Base-by-base conservation (phyloP, 1,140 invertebrate genomes). In the Tetramorium alpestre region DNA sequence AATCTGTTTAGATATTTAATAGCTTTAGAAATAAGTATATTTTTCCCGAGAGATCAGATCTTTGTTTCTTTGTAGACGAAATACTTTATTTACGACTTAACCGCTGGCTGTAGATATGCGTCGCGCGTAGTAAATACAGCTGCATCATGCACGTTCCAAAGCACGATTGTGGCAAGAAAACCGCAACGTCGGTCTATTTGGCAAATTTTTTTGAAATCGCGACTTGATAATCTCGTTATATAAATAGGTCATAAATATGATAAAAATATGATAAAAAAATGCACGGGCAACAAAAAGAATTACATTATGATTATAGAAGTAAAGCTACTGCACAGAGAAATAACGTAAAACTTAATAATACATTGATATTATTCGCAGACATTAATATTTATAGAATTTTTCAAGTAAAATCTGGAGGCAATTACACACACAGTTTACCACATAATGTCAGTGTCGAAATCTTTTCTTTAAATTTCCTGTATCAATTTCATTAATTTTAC, bases 21-120 rank as follows among this genome's bases (percentile, higher is more conserved):
- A 13, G n/a, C 2, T 2, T 6, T 38, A 67, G 4, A 44, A 65
- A 65, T 41, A 41, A 67, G 4, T 6, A 7, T 22, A 10, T 44
- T 44, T 44, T 67, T 47, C 2, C 18, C n/a, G 5, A 38, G 3
- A 28, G 58, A 56, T 65, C 16, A 47, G n/a, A n/a, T n/a, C 1
- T 33, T 51, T 10, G 16, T 28, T 10, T 2, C 28, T 33, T 33
- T 51, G 16, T 33, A 33, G 25, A 0, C 18, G 0, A 16, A 56
- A 33, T 76, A 18, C 44, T 76, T 44, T 44, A 28, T 44, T 76
- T 60, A 11, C 33, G 22, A 58, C 44, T 76, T 18, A 60, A 76
- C 10, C 18, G 2, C 41, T 3, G 16, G 28, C 25, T n/a, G 18
- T 33, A 33, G 0, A 4, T 4, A 41, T 44, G 54, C 8, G 11